phyloP scores from a whole-genome alignment of 2,888 invertebrate species.

The Polymixis flavicincta region DNA sequence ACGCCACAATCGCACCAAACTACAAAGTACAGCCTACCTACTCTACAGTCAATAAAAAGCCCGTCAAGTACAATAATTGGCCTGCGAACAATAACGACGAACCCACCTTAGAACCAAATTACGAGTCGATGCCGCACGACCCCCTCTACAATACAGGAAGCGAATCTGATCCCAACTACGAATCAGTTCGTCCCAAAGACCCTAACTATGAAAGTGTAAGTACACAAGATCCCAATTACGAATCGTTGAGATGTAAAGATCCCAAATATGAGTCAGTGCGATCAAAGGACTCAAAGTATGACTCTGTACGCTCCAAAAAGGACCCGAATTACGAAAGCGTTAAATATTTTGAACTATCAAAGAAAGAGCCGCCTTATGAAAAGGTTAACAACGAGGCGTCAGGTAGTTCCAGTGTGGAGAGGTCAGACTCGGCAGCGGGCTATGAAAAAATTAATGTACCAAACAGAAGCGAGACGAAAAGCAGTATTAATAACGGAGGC shows the following conservation, averaged over 20 bases:
- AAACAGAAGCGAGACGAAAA: constrained; percentile 78
- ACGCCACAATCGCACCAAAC: constrained; percentile 86
- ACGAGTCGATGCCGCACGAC: constrained; percentile 93
- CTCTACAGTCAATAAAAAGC: constrained; percentile 90
- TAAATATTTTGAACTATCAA: constrained; percentile 92
- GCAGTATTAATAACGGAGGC: constrained; percentile 85
- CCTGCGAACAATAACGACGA: constrained; percentile 88
- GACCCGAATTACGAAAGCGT: constrained; percentile 96
- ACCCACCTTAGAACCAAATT: constrained; percentile 93
- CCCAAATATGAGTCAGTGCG: constrained; percentile 91
- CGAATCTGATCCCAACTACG: constrained; percentile 94
- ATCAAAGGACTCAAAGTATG: constrained; percentile 93
- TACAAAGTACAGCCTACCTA: constrained; percentile 88
- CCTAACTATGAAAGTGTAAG: constrained; percentile 93
- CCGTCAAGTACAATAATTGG: constrained; percentile 89
- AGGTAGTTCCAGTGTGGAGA: constrained; percentile 73
- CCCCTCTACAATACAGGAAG: constrained; percentile 92
- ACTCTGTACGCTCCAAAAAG: constrained; percentile 91
- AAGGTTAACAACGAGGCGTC: constrained; percentile 86
- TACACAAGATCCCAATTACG: constrained; percentile 92
- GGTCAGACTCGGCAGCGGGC: constrained; percentile 85
- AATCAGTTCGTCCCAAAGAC: constrained; percentile 92
- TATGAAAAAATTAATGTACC: constrained; percentile 86
- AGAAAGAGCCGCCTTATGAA: constrained; percentile 93
- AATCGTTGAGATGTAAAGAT: constrained; percentile 91